Evolutionary conservation across 2,113 vertebrate genomes (phyloP), one percentile per base, ranked within the genome.

Genomic region (Oreochromis tanganicae): DNA sequence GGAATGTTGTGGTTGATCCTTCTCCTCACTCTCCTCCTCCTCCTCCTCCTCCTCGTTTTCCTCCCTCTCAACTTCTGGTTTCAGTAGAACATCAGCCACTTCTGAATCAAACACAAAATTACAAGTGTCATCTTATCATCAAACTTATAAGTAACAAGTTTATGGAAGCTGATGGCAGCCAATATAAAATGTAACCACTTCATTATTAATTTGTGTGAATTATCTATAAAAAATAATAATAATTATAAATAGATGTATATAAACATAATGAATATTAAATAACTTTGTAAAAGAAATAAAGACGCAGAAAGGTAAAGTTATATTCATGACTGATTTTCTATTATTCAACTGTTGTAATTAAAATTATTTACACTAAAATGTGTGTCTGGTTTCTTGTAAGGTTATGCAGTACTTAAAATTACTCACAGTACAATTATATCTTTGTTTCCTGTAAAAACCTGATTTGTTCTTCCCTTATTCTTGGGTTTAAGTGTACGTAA

Each of bases 31-130:
- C 2, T 84, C 80, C 1, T 87, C 82, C 1, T 91, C 88, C 2
- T 90, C 80, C 2, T 88, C 84, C 2, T 81, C 78, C 2, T 90
- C 85, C 21, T 73, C 66, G 4, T 46, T 16, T 3, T 56, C 75
- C 12, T 87, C 83, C 4, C 6, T 34, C 16, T 88, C 52, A 21
- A 46, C 36, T 41, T 89, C 48, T 86, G 73, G 82, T 84, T 87
- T 90, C 50, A 78, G 80, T 82, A 85, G 89, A 79, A 89, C 84
- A 2, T 2, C 75, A 68, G n/a, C 13, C 8, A 50, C 34, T 66
- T 63, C 93, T 94, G 59, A 34, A 89, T n/a, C 4, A 90, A 17
- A 89, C 11, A 84, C 41, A 91, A 21, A 88, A 56, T 75, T 34
- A 86, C 71, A 36, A 16, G 6, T 55, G 6, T 88, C 41, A 68